phyloP scores from a whole-genome alignment of 2,888 invertebrate species.

The Thymelicus acteon region DNA sequence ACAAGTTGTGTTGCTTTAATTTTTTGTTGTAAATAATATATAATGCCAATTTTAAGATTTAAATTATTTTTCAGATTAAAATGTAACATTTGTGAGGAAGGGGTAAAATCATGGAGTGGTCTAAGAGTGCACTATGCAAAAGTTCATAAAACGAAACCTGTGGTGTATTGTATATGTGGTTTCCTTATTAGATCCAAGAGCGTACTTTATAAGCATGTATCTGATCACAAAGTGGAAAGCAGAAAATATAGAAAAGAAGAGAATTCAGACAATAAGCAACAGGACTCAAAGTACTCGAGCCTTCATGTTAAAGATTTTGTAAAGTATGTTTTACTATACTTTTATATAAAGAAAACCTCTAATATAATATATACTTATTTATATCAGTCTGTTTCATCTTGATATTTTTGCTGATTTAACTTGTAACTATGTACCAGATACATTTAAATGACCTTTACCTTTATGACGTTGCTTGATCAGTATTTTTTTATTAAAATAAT shows the following conservation, averaged over 20 bases:
- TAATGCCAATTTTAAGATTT: neutral
- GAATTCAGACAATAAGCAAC: constrained; percentile 53
- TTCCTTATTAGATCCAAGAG: constrained; percentile 69
- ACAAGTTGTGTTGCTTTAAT: no score
- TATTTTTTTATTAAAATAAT: no score
- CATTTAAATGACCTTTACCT: no score
- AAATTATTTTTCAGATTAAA: constrained; percentile 59
- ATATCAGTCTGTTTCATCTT: no score
- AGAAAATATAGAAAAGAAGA: constrained; percentile 57
- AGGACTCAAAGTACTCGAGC: constrained; percentile 58
- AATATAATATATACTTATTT: no score
- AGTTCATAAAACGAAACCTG: constrained; percentile 65
- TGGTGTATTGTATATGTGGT: constrained; percentile 70
- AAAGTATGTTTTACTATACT: constrained; percentile 57
- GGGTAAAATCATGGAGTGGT: constrained; percentile 64
- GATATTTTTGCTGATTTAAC: no score
- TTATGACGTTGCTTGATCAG: no score
- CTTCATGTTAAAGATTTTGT: constrained; percentile 72
- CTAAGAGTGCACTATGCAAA: constrained; percentile 62
- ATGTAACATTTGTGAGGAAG: constrained; percentile 65
- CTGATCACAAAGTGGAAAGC: constrained; percentile 68
- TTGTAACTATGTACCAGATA: no score
- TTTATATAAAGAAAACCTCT: neutral
- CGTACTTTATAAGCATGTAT: constrained; percentile 74
- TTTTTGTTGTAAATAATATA: neutral